Conservation (phyloP, 1,140 invertebrate species). For the Bombus superbus region DNA sequence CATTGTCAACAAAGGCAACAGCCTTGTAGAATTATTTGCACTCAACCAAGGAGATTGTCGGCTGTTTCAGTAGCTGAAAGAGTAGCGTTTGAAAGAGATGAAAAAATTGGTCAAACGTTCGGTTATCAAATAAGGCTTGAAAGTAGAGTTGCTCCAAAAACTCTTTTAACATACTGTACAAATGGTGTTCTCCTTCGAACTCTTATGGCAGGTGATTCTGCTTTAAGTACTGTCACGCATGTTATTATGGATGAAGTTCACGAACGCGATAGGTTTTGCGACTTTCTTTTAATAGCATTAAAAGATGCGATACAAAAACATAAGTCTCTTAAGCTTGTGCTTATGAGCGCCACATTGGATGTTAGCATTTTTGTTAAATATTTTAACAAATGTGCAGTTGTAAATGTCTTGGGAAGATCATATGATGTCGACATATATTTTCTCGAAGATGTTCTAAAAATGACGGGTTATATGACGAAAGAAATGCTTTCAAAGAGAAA, state of each 20-base stretch:
- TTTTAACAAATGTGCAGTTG: constrained; percentile 90
- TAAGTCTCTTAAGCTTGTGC: constrained; percentile 90
- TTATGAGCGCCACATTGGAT: constrained; percentile 98
- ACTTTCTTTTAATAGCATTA: constrained; percentile 95
- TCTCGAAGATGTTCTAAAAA: constrained; percentile 91
- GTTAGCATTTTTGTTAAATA: constrained; percentile 91
- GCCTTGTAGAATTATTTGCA: constrained; percentile 94
- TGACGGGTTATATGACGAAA: constrained; percentile 88
- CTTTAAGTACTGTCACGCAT: constrained; percentile 90
- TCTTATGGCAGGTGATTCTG: constrained; percentile 89
- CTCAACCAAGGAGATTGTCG: constrained; percentile 95
- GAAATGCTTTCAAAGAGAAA: constrained; percentile 84
- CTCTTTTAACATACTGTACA: constrained; percentile 95
- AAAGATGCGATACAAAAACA: constrained; percentile 89
- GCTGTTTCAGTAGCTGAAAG: constrained; percentile 93
- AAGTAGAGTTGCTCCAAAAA: constrained; percentile 90
- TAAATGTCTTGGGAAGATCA: constrained; percentile 91
- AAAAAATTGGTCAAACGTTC: constrained; percentile 92
- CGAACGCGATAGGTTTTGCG: constrained; percentile 95
- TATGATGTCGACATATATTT: constrained; percentile 91
- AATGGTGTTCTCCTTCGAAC: constrained; percentile 94
- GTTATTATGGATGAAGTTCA: constrained; percentile 97
- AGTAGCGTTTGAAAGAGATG: constrained; percentile 92
- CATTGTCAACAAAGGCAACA: constrained; percentile 86
- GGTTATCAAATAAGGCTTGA: constrained; percentile 97